phyloP scores from a whole-genome alignment of 2,888 invertebrate genomes.

The Thecocarcelia acutangulata region DNA sequence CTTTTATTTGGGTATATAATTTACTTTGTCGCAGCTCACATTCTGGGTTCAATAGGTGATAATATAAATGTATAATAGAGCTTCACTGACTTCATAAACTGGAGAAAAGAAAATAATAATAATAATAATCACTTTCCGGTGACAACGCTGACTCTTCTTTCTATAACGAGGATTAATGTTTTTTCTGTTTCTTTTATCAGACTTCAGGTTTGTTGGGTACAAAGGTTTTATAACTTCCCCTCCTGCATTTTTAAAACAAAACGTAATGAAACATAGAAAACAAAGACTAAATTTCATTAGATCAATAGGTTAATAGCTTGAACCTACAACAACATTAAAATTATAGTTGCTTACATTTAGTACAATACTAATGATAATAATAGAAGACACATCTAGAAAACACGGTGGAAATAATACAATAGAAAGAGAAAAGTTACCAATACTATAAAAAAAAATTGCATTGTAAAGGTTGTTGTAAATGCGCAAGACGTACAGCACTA shows the following conservation, averaged over 20 bases:
- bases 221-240: conserved; percentile 61
- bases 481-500: background rate
- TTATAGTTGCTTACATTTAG: conserved; percentile 38
- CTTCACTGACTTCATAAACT: no score
- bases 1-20: no score
- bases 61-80: no score
- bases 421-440: background rate
- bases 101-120: no score
- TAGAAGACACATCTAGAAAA: conserved; percentile 58
- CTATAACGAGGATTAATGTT: no score
- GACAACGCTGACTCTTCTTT: no score
- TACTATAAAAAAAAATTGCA: conserved; percentile 12
- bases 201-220: background rate
- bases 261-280: conserved; percentile 26
- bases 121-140: no score
- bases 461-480: conserved; percentile 8
- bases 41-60: no score
- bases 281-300: conserved; percentile 66
- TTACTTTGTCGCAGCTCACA: no score
- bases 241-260: conserved; percentile 7
- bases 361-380: conserved; percentile 50
- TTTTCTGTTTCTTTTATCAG: no score
- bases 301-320: conserved; percentile 69
- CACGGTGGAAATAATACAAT: conserved; percentile 26
- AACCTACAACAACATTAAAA: conserved; percentile 64